Conservation (phyloP, 2,888 invertebrate species). For the Netelia melanura region DNA sequence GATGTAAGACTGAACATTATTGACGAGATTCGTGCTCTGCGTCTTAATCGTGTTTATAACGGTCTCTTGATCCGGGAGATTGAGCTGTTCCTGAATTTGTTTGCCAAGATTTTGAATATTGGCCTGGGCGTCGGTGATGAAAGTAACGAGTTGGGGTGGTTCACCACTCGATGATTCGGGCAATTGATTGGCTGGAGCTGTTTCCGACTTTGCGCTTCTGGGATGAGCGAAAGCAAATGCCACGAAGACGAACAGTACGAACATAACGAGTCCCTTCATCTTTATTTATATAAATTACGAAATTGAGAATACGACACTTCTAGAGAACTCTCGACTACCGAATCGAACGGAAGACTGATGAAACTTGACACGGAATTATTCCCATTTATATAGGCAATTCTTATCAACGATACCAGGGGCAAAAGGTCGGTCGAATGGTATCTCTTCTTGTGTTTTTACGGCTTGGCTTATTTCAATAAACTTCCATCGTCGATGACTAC, state of each 20-base stretch:
- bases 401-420: slow-evolving; percentile 78
- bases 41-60: slow-evolving; percentile 76
- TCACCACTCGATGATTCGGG: slow-evolving; percentile 47
- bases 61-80: slow-evolving; percentile 77
- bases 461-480: slow-evolving; percentile 33
- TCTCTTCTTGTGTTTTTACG: slow-evolving; percentile 44
- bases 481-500: slow-evolving; percentile 30
- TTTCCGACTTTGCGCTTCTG: slow-evolving; percentile 55
- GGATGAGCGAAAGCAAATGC: slow-evolving; percentile 64
- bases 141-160: slow-evolving; percentile 70
- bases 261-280: slow-evolving; percentile 72
- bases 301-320: slow-evolving; percentile 36
- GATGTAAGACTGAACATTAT: slow-evolving; percentile 76
- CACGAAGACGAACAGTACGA: slow-evolving; percentile 70
- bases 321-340: slow-evolving; percentile 53
- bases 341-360: slow-evolving; percentile 75
- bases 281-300: slow-evolving; percentile 31
- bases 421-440: slow-evolving; percentile 74
- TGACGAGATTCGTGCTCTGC: slow-evolving; percentile 75
- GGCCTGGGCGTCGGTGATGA: slow-evolving; percentile 77
- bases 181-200: slow-evolving; percentile 43
- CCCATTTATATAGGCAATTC: slow-evolving; percentile 80
- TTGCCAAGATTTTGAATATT: slow-evolving; percentile 76
- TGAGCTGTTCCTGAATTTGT: slow-evolving; percentile 77
- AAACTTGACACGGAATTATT: slow-evolving; percentile 51